A percentile compares a stretch with the other conserved stretches of the same genome.
phyloP scores from a whole-genome alignment of 2,888 invertebrate species.

The Lepidochitona cinerea region DNA sequence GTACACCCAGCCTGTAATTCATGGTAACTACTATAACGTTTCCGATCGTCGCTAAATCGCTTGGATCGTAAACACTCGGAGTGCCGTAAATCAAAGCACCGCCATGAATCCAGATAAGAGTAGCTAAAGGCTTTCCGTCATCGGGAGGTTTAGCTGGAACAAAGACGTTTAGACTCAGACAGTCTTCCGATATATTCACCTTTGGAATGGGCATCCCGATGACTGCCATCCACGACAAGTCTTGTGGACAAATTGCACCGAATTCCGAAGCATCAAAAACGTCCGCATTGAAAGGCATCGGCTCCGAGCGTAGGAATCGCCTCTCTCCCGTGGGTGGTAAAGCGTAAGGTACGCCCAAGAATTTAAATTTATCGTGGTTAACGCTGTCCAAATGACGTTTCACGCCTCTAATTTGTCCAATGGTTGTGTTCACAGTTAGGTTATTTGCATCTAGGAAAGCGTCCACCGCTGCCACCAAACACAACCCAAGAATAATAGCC shows the following conservation, averaged over 20 bases:
- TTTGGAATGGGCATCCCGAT: conserved; percentile 75
- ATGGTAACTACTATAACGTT: conserved; percentile 95
- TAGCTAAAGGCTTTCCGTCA: conserved; percentile 74
- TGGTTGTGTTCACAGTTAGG: neutral
- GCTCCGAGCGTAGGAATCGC: conserved; percentile 48
- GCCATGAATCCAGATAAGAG: conserved; percentile 93
- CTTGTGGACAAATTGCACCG: conserved; percentile 16
- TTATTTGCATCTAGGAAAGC: neutral
- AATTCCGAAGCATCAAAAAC: conserved; percentile 72
- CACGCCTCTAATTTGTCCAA: neutral
- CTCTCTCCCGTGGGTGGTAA: conserved; percentile 77
- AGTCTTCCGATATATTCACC: conserved; percentile 93
- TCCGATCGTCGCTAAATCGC: conserved; percentile 85
- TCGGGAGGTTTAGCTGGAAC: conserved; percentile 86
- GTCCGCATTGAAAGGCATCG: conserved; percentile 49
- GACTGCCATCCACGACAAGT: neutral
- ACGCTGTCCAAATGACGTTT: neutral
- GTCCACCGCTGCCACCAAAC: neutral
- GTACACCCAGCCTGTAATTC: conserved; percentile 91
- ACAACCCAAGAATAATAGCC: too few species aligned
- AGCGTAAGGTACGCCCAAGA: conserved; percentile 59
- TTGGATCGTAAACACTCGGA: conserved; percentile 76
- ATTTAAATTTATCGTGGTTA: conserved; percentile 23
- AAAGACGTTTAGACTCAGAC: conserved; percentile 94
- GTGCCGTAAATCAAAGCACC: conserved; percentile 95